Evolutionary conservation across 2,888 invertebrate genomes (phyloP), one percentile per base, ranked within the genome.

Genomic region (Morinoia aosen): DNA sequence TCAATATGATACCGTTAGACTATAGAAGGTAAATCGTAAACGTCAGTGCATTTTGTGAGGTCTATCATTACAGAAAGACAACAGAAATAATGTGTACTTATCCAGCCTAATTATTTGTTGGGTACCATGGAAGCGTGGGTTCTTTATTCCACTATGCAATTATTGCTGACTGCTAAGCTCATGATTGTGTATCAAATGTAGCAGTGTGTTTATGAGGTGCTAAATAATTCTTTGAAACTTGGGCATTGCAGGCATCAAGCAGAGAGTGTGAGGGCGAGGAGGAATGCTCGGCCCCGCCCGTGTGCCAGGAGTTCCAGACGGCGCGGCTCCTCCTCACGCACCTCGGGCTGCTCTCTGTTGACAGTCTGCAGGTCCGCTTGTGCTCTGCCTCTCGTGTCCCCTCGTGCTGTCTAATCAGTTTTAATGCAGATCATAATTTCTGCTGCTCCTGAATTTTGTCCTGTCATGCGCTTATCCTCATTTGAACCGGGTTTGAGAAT

Each of bases 291-390:
- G 98, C 99, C 2, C 99, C 98, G 0, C 98, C 98, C 5, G 98
- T 98, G 7, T 98, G 98, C 97, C 98, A 99, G 95, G 99, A 99
- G 97, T 99, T 99, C 97, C 99, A 99, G 97, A 99, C 99, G 0
- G 99, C 99, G 2, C 98, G 99, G 95, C 97, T 99, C 58, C 99
- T 99, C 97, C 97, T 99, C 40, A 99, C 99, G 7, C 99, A 99
- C 97, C 99, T 99, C 97, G 99, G 99, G 0, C 98, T 99, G 97
- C 97, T 99, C 40, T 97, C 98, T 14, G 97, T 97, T 88, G 97
- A 97, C 95, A 98, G 98, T 88, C 97, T 98, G 88, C 98, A 96
- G 96, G 96, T 96, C 40, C 58, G 93, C 58, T n/a, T 76, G 61
- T 19, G 61, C 61, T 61, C 16, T 19, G 12, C 39, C 39, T 94